Evolutionary conservation across 2,797 vertebrate species (phyloP).

Genomic region (Brachymystax lenok): DNA sequence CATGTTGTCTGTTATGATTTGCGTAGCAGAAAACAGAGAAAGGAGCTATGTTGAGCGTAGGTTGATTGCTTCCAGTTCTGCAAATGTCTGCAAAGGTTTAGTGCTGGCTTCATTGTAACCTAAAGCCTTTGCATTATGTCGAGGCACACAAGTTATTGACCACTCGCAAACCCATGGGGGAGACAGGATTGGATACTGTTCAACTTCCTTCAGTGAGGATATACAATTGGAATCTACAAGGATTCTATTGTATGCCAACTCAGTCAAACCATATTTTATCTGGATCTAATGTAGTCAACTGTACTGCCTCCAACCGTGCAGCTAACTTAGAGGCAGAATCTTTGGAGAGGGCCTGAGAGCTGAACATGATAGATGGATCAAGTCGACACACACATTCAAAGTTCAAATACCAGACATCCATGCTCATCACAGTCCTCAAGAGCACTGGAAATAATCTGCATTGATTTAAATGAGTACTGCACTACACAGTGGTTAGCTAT

Average conservation of each 20-base stretch:
- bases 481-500: background rate
- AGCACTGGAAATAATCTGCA: background rate
- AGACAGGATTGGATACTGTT: slow-evolving; percentile 5
- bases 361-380: slow-evolving; percentile 14
- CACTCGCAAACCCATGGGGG: background rate
- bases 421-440: slow-evolving; percentile 6
- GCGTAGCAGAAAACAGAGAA: slow-evolving; percentile 14
- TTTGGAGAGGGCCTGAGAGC: background rate
- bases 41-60: background rate
- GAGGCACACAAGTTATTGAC: slow-evolving; percentile 11
- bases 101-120: background rate
- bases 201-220: slow-evolving; percentile 5
- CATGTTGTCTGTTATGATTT: background rate
- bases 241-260: slow-evolving; percentile 4
- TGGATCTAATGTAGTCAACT: slow-evolving; percentile 2
- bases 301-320: slow-evolving; percentile 1
- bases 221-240: slow-evolving; percentile 13
- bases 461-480: background rate
- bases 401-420: slow-evolving; percentile 20
- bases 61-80: background rate
- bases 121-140: slow-evolving; percentile 1
- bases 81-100: background rate
- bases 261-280: slow-evolving; percentile 13
- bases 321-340: slow-evolving; percentile 6
- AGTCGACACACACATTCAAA: slow-evolving; percentile 2